Conservation (phyloP, 1,140 invertebrate species). For the Conus betulinus region DNA sequence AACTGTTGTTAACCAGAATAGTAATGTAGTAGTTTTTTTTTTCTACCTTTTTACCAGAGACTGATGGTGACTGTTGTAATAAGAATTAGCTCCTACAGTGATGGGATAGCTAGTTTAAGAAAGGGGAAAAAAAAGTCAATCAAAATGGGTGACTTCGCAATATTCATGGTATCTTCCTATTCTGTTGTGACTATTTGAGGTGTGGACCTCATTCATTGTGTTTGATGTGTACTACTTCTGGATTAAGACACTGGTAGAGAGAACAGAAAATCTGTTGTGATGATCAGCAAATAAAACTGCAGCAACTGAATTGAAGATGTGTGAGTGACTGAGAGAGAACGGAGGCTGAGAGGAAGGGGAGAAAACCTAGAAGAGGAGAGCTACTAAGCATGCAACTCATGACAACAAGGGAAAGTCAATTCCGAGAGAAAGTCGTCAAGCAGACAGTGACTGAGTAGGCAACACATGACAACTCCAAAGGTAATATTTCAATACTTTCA, state of each 20-base stretch:
- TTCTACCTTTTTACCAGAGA: background rate
- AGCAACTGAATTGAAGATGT: background rate
- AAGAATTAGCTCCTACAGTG: background rate
- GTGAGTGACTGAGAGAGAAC: background rate
- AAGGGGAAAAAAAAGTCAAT: background rate
- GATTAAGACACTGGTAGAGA: background rate
- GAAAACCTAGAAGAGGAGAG: no score
- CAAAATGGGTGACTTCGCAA: slow-evolving; percentile 15
- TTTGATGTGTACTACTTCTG: background rate
- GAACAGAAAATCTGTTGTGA: background rate
- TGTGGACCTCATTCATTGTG: background rate
- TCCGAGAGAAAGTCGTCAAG: no score
- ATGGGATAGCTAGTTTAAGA: background rate
- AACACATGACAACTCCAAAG: no score
- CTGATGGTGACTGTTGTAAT: background rate
- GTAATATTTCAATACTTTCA: no score
- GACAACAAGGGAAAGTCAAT: no score
- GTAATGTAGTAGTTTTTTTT: background rate
- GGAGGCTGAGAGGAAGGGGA: background rate
- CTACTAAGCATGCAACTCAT: no score
- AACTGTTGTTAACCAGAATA: background rate
- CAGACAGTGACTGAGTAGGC: no score
- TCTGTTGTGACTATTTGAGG: background rate
- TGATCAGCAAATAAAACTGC: slow-evolving; percentile 33
- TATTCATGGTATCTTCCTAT: background rate